phyloP scores from a whole-genome alignment of 2,888 invertebrate species.

The Cantharis rufa region DNA sequence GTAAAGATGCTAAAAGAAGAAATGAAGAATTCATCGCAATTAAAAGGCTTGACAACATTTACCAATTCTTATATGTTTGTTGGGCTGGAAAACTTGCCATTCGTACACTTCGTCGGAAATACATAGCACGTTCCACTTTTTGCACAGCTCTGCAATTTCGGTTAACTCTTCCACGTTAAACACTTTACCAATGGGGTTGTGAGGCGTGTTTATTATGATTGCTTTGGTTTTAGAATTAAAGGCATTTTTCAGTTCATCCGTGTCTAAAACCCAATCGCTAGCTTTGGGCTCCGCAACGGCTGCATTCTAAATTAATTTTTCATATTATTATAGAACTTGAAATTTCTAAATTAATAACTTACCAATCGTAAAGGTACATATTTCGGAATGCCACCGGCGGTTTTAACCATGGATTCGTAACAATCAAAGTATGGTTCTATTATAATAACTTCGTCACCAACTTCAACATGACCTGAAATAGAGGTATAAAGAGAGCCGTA shows the following conservation, averaged over 20 bases:
- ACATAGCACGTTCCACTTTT: constrained; percentile 89
- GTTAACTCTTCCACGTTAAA: constrained; percentile 71
- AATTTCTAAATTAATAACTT: constrained; percentile 48
- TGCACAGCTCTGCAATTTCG: constrained; percentile 84
- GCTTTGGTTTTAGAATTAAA: constrained; percentile 91
- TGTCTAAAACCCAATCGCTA: constrained; percentile 88
- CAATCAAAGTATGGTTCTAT: constrained; percentile 99
- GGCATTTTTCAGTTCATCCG: constrained; percentile 73
- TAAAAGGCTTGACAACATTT: constrained; percentile 21
- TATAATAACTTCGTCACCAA: constrained; percentile 90
- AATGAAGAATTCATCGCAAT: background rate
- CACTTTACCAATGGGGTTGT: constrained; percentile 97
- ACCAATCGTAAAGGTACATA: constrained; percentile 88
- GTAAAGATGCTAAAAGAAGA: constrained; percentile 58
- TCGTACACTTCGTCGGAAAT: constrained; percentile 98
- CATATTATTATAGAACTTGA: background rate
- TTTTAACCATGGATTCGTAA: constrained; percentile 91
- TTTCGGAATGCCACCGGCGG: constrained; percentile 83
- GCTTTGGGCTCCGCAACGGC: constrained; percentile 48
- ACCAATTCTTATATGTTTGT: constrained; percentile 90
- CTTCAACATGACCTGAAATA: constrained; percentile 81
- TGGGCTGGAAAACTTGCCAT: constrained; percentile 88
- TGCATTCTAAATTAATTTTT: background rate
- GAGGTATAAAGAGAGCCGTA: constrained; percentile 91
- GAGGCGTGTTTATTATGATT: constrained; percentile 95